A percentile compares a stretch with the other conserved stretches of the same genome.
These are phyloP conservation scores for Ommatoiulus sabulosus DNA, from an alignment of 2,888 invertebrate species.

Conservation along the genomic window DNA sequence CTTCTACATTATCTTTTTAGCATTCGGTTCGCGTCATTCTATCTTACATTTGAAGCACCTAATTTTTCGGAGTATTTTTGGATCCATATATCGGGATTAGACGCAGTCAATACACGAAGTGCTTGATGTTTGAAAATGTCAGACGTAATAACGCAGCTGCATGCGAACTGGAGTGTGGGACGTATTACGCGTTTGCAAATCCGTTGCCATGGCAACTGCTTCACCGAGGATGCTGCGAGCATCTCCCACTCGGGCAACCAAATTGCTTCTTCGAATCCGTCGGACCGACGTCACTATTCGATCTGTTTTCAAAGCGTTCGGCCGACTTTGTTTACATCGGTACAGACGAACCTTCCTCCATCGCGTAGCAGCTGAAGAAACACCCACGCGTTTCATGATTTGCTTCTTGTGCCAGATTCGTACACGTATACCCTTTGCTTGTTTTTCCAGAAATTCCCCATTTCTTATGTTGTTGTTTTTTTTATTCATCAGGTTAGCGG, in stretches of 20 bases:
- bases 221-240: neutral
- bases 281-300: neutral
- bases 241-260: neutral
- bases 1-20: neutral
- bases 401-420: too few relatives aligned
- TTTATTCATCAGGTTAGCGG: neutral
- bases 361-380: neutral
- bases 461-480: neutral
- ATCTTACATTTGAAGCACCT: too few relatives aligned
- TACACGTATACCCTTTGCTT: neutral
- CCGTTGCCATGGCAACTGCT: neutral
- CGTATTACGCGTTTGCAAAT: neutral
- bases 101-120: neutral
- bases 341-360: neutral
- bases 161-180: neutral
- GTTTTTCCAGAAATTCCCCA: neutral
- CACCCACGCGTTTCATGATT: too few relatives aligned
- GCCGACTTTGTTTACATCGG: neutral
- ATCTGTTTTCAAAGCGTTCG: neutral
- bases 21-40: too few relatives aligned
- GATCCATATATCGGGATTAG: neutral
- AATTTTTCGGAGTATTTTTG: too few relatives aligned
- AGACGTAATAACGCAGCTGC: neutral
- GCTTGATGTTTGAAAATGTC: neutral
- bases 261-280: neutral